Evolutionary conservation across 2,797 vertebrate species (phyloP), one percentile per base, ranked within the genome.

Genomic region (Rallus crepitans): DNA sequence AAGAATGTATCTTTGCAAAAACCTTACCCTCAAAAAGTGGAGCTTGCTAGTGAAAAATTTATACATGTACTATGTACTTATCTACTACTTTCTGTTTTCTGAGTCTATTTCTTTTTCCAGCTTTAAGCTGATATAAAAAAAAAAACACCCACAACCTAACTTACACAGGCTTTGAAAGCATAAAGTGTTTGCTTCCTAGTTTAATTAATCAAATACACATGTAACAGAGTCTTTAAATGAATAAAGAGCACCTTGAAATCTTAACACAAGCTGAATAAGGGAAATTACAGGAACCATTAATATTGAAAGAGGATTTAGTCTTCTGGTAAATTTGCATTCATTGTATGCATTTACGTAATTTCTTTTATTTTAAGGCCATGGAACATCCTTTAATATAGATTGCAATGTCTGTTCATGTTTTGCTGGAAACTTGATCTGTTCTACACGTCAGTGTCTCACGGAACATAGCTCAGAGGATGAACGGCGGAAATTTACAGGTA

Each of bases 381-480:
- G 99, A 40, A 96, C 98, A 0, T 98, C 99, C 55, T 99, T 99
- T 97, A 98, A 96, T 90, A 95, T 99, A 7, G 98, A 99, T 95
- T 99, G 99, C 92, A 98, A 99, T 73, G 97, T 98, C 70, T 99
- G 99, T 65, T 99, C 98, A 83, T 99, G 99, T 96, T 99, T 99
- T 28, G 98, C 98, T 68, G 99, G 99, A 7, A 98, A 98, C 45
- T 97, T 98, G 93, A 97, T 99, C 89, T 99, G 99, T 95, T 99
- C 99, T 6, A 98, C 98, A 2, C 98, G 99, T 40, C 98, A 98
- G 59, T 99, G 99, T 87, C 97, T 98, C 14, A 97, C 96, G 63
- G 95, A 97, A 39, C 97, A 98, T 63, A 98, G 98, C 82, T 98
- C 98, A 1, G 98, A 99, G 6, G 98, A 98, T 25, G 98, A 99